Base-by-base conservation (phyloP, 2,113 vertebrate species). In the western clawed frog (Xenopus tropicalis) region DNA sequence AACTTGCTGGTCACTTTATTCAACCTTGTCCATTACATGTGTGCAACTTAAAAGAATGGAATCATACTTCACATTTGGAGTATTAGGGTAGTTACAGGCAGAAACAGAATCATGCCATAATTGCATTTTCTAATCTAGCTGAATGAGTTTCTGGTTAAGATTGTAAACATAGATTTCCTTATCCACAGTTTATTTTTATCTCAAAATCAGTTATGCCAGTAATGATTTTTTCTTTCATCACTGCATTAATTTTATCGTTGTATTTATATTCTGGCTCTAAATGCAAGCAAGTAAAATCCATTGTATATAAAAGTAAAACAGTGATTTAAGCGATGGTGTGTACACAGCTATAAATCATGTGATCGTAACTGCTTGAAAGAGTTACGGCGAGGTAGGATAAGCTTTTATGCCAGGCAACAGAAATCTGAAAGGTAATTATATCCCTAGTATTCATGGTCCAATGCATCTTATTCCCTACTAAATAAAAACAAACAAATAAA, bases 351-450 rank as follows among this genome's bases (percentile, higher is more conserved):
- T 21, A 52, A 59, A 65, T 43, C 37, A 74, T 42, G 51, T n/a
- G 9, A 57, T 66, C 37, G n/a, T 24, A 51, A 69, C 42, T 68
- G 19, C 54, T 12, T 25, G 13, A 23, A 25, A 61, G 64, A 22
- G 43, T 61, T 61, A 68, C 16, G 21, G n/a, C 61, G 24, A 48
- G 29, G 29, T 44, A 24, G 29, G 46, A 44, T 44, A 6, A n/a
- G 29, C 19, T 44, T 65, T 43, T n/a, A 24, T 20, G 25, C 44
- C 54, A 25, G 22, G n/a, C 21, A 20, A 19, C 37, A 61, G 64
- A 48, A 59, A 42, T 43, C 24, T 68, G 65, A 67, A 58, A 37
- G 48, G 17, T 61, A 16, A 74, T 52, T 74, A 23, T 25, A 37
- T 46, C 25, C 61, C 1, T 0, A 20, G 24, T 29, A 37, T 52